A percentile compares a stretch with the other conserved stretches of the same genome.
Evolutionary conservation across 2,797 vertebrate species (phyloP).

Genomic region (Gobionotothen gibberifrons): DNA sequence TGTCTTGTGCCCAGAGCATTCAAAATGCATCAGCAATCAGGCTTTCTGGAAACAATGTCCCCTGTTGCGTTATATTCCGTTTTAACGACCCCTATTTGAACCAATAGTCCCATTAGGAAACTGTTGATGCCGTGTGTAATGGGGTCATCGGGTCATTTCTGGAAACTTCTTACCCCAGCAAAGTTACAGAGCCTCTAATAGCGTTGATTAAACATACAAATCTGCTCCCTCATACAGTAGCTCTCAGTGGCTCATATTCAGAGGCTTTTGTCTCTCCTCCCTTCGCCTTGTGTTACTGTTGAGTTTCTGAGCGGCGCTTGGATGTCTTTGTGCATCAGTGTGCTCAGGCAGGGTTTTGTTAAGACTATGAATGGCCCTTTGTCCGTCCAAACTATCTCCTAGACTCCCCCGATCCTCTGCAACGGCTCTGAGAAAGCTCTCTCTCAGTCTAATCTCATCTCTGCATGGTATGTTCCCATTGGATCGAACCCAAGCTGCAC

Average conservation of each 20-base stretch:
- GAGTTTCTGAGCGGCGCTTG: neutral
- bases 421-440: conserved; percentile 29
- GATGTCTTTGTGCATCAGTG: conserved; percentile 21
- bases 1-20: neutral
- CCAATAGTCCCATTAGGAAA: neutral
- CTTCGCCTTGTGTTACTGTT: neutral
- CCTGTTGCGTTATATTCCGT: no score
- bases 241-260: neutral
- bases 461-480: conserved; percentile 28
- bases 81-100: neutral
- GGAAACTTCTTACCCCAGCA: neutral
- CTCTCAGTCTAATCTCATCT: conserved; percentile 33
- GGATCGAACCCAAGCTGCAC: neutral
- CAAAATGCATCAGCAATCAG: neutral
- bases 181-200: neutral
- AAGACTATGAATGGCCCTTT: conserved; percentile 60
- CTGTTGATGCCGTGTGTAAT: neutral
- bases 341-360: conserved; percentile 32
- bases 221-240: conserved; percentile 9
- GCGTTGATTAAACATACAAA: neutral
- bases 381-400: conserved; percentile 49
- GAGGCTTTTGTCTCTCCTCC: neutral
- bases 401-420: conserved; percentile 24
- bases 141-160: neutral
- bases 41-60: neutral